Evolutionary conservation across 1,140 invertebrate genomes (phyloP).

Genomic region (Drosophila nasuta): DNA sequence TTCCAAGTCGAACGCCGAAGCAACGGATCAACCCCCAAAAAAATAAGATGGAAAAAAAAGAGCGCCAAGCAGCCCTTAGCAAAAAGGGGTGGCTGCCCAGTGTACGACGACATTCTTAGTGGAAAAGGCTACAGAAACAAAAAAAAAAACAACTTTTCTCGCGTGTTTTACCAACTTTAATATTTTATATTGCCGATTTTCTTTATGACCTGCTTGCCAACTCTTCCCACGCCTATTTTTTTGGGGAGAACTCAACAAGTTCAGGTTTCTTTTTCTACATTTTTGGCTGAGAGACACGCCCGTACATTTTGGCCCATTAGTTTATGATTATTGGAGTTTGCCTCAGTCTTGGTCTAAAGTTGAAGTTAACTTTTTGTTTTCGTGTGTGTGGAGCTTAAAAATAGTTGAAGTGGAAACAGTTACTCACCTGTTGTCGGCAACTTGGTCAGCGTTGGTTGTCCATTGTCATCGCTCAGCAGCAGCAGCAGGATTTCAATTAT

Average conservation of each 20-base stretch:
- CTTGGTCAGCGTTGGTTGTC: slow-evolving; percentile 71
- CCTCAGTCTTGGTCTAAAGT: slow-evolving; percentile 9
- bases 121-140: neutral
- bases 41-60: neutral
- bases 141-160: slow-evolving; percentile 59
- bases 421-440: slow-evolving; percentile 77
- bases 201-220: slow-evolving; percentile 60
- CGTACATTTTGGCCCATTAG: slow-evolving; percentile 64
- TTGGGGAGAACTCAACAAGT: slow-evolving; percentile 69
- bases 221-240: slow-evolving; percentile 3
- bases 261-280: slow-evolving; percentile 18
- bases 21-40: slow-evolving; percentile 63
- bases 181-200: slow-evolving; percentile 80
- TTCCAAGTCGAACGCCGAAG: slow-evolving; percentile 26
- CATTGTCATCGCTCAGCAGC: slow-evolving; percentile 73
- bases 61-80: neutral
- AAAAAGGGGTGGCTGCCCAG: slow-evolving; percentile 29
- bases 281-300: slow-evolving; percentile 65
- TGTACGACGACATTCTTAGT: too few species aligned
- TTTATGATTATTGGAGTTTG: slow-evolving; percentile 79
- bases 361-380: slow-evolving; percentile 6
- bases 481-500: slow-evolving; percentile 77
- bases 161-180: slow-evolving; percentile 81
- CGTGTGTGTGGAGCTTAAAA: too few species aligned
- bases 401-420: neutral